These are phyloP conservation scores for Ginglymostoma cirratum DNA, from an alignment of 2,113 vertebrate genomes.

Conservation along the genomic window DNA sequence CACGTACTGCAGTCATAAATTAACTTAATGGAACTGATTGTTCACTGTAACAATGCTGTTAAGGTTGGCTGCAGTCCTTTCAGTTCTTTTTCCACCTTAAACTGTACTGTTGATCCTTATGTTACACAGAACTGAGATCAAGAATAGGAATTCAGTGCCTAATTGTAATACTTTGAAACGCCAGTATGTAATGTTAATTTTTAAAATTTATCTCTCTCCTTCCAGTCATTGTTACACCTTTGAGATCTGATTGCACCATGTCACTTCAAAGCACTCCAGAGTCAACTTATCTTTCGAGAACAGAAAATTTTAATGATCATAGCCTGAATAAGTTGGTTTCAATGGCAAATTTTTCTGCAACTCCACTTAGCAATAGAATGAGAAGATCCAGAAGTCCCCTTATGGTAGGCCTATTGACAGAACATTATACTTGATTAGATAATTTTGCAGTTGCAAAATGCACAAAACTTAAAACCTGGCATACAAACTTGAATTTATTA, in stretches of 20 bases:
- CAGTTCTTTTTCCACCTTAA: neutral
- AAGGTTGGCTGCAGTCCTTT: neutral
- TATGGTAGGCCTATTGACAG: neutral
- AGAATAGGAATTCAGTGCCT: neutral
- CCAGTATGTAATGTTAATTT: neutral
- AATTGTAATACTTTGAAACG: neutral
- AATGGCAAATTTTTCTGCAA: neutral
- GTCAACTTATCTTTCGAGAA: neutral
- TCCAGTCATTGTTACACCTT: conserved; percentile 12
- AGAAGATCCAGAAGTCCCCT: neutral
- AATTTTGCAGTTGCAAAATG: neutral
- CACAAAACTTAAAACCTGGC: neutral
- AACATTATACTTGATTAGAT: neutral
- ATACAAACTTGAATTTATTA: neutral
- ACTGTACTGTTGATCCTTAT: neutral
- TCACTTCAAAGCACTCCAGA: neutral
- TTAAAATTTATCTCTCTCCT: neutral
- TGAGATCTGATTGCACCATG: neutral
- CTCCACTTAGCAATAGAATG: neutral
- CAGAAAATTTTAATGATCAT: neutral
- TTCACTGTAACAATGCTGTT: neutral
- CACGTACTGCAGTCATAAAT: neutral
- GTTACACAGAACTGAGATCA: conserved; percentile 6
- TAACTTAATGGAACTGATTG: neutral
- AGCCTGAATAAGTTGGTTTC: neutral